Evolutionary conservation across 2,888 invertebrate genomes (phyloP).

Genomic region (Thysanoteuthis rhombus): DNA sequence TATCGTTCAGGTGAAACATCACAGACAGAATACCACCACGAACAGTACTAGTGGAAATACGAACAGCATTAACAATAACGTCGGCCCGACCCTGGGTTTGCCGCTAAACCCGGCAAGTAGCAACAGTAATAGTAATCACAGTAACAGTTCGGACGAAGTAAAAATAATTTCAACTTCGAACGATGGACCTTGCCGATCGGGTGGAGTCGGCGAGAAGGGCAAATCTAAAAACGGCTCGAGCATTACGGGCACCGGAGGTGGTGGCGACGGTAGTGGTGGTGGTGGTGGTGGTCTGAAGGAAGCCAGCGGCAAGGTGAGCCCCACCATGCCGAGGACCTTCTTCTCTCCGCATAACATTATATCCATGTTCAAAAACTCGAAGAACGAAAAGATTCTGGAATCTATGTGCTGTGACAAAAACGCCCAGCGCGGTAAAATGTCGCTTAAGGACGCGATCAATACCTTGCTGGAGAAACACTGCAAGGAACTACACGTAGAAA

Average conservation of each 20-base stretch:
- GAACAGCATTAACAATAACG: background rate
- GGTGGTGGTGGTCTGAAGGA: background rate
- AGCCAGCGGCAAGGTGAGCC: slow-evolving; percentile 12
- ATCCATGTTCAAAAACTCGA: background rate
- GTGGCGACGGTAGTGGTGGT: background rate
- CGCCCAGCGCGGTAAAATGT: background rate
- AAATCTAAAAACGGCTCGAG: background rate
- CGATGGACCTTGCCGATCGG: background rate
- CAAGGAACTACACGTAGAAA: slow-evolving; percentile 18
- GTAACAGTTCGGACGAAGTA: background rate
- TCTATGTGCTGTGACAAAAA: background rate
- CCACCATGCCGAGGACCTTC: slow-evolving; percentile 20
- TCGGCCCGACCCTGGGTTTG: background rate
- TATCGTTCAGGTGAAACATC: slow-evolving; percentile 46
- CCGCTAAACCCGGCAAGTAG: background rate
- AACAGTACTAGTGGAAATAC: background rate
- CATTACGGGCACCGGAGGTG: background rate
- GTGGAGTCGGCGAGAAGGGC: background rate
- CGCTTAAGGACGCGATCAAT: slow-evolving; percentile 24
- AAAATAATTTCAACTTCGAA: background rate
- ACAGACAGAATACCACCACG: background rate
- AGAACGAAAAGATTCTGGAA: slow-evolving; percentile 16
- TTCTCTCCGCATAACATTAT: slow-evolving; percentile 20
- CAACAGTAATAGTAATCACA: background rate
- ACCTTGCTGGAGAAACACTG: slow-evolving; percentile 25